Evolutionary conservation across 2,113 vertebrate species (phyloP).

Genomic region (Chaenocephalus aceratus): DNA sequence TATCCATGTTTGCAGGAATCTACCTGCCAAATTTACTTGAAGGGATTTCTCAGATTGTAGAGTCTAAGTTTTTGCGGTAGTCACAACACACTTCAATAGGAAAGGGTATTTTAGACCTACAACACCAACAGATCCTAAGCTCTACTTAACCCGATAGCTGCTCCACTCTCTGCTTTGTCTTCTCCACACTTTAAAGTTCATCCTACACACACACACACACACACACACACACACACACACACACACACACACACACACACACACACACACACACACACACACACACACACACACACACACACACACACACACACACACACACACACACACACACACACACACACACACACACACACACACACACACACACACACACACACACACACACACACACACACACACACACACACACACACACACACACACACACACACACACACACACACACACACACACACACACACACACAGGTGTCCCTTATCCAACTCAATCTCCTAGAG

Average conservation of each 20-base stretch:
- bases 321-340: too few relatives aligned
- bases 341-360: constrained; percentile 16
- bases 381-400: too few relatives aligned
- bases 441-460: too few relatives aligned
- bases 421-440: too few relatives aligned
- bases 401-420: too few relatives aligned
- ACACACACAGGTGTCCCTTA: constrained; percentile 77
- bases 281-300: too few relatives aligned
- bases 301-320: too few relatives aligned
- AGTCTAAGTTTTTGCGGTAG: constrained; percentile 41
- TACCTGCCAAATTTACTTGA: constrained; percentile 5
- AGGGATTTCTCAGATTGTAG: constrained; percentile 23
- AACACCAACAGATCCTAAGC: constrained; percentile 48
- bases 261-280: too few relatives aligned
- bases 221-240: constrained; percentile 25
- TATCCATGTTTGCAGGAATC: background rate
- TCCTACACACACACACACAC: constrained; percentile 71
- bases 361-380: constrained; percentile 3
- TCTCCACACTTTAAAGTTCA: constrained; percentile 55
- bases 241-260: constrained; percentile 17
- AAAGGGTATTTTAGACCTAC: constrained; percentile 28
- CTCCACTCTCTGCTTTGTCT: constrained; percentile 72
- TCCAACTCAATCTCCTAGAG: constrained; percentile 67
- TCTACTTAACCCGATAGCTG: constrained; percentile 49
- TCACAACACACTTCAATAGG: constrained; percentile 72